Percentiles rank a stretch among this genome's conserved stretches.
Conservation (phyloP, 2,113 vertebrate species). For the Raphicerus campestris region DNA sequence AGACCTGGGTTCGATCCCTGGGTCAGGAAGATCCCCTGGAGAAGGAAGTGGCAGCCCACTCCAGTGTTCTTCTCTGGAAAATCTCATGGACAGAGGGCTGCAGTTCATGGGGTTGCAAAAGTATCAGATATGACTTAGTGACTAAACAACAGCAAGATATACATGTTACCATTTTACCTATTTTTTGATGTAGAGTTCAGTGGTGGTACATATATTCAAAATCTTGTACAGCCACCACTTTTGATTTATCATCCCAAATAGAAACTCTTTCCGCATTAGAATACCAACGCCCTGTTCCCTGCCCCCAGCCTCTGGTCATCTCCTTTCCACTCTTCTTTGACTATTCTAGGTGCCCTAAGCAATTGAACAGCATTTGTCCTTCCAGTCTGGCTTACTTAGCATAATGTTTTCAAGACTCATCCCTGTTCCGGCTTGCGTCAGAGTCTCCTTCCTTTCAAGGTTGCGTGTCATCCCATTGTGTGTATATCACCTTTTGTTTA, state of each 20-base stretch:
- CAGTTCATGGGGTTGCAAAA: background rate
- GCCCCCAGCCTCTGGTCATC: background rate
- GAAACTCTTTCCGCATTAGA: background rate
- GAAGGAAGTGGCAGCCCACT: background rate
- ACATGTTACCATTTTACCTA: background rate
- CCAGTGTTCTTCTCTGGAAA: background rate
- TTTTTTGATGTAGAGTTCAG: rapidly evolving
- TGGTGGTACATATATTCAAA: background rate
- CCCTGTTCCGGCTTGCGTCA: too few relatives aligned
- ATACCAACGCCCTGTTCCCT: background rate
- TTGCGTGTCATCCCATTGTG: rapidly evolving
- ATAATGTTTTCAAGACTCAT: background rate
- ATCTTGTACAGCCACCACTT: too few relatives aligned
- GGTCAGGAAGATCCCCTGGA: background rate
- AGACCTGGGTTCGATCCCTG: background rate
- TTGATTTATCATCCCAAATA: background rate
- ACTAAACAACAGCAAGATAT: background rate
- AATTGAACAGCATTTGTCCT: background rate
- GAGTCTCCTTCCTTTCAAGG: background rate
- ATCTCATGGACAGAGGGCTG: background rate
- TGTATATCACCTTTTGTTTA: too few relatives aligned
- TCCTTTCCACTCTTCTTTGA: background rate
- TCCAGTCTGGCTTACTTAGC: background rate
- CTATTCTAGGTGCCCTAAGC: background rate
- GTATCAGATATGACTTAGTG: background rate